phyloP scores from a whole-genome alignment of 2,113 vertebrate genomes.

The Psittacara wagleri region DNA sequence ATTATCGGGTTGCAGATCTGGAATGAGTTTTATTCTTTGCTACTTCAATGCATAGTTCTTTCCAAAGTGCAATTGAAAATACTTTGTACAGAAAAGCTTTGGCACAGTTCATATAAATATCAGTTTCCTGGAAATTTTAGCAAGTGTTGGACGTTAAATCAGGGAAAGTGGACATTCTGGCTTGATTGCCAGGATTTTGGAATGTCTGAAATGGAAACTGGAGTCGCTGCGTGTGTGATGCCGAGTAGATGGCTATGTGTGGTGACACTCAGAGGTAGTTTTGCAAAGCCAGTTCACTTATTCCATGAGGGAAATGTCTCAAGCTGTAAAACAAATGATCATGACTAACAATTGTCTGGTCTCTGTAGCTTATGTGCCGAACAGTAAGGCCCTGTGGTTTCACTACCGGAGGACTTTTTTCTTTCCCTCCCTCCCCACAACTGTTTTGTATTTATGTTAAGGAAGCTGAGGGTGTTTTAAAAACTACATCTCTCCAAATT shows the following conservation, averaged over 20 bases:
- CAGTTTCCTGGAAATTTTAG: slow-evolving; percentile 42
- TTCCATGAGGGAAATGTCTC: background rate
- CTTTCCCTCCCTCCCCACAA: accelerated
- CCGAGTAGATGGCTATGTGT: background rate
- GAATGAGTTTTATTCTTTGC: background rate
- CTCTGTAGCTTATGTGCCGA: background rate
- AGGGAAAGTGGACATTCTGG: background rate
- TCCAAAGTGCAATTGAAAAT: background rate
- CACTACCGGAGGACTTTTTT: background rate
- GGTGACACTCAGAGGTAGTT: background rate
- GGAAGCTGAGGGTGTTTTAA: background rate
- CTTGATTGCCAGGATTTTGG: background rate
- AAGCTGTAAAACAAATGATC: background rate
- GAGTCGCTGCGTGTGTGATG: background rate
- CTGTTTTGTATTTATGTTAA: background rate
- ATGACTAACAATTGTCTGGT: slow-evolving; percentile 17
- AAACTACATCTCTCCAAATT: background rate
- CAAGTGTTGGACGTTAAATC: background rate
- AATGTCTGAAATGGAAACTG: slow-evolving; percentile 37
- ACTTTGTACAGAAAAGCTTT: background rate
- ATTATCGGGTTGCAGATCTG: background rate
- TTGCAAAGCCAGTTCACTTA: background rate
- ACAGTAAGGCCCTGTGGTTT: background rate
- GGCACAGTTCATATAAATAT: background rate
- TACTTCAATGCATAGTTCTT: background rate